Base-by-base conservation (phyloP, 2,113 vertebrate species). In the Istiophorus platypterus region DNA sequence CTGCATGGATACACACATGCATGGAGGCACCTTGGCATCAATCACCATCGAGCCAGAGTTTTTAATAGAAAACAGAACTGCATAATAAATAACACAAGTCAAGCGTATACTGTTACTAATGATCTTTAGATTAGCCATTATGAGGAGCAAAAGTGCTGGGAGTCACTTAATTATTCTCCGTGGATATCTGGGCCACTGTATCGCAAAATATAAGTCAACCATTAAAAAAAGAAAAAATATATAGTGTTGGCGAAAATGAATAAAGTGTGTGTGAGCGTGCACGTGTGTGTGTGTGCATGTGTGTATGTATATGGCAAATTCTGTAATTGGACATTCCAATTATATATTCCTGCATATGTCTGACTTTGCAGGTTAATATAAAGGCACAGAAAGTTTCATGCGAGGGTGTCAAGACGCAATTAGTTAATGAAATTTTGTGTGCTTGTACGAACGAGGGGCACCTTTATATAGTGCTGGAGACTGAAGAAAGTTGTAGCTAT, bases 141-240 rank as follows among this genome's bases (percentile, higher is more conserved):
- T 89, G 92, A 89, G 90, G 77, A 92, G 92, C 78, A 85, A 92
- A 89, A 86, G 88, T 72, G 83, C 89, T 87, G 61, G 62, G 90
- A 91, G 76, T 93, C 75, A 45, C 89, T 95, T 96, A 94, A 95
- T 96, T 96, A 95, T 91, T 92, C 82, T 75, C 84, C 47, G 59
- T 73, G 47, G 69, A 74, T 57, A 78, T 73, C 39, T 52, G 62
- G 47, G 47, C 82, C 82, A 70, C 39, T 81, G 87, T 93, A 84
- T 76, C 26, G 45, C 26, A 42, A 79, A 86, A 72, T 34, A 72
- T 20, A 78, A 82, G 42, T 73, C 65, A 59, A 58, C 59, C 24
- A 39, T 66, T n/a, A 22, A 75, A 76, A 49, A 0, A 67, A 42
- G 81, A 88, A 26, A 76, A 0, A 71, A 47, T 78, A 88, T 52